phyloP scores from a whole-genome alignment of 2,888 invertebrate species.

The Fragum whitleyi region DNA sequence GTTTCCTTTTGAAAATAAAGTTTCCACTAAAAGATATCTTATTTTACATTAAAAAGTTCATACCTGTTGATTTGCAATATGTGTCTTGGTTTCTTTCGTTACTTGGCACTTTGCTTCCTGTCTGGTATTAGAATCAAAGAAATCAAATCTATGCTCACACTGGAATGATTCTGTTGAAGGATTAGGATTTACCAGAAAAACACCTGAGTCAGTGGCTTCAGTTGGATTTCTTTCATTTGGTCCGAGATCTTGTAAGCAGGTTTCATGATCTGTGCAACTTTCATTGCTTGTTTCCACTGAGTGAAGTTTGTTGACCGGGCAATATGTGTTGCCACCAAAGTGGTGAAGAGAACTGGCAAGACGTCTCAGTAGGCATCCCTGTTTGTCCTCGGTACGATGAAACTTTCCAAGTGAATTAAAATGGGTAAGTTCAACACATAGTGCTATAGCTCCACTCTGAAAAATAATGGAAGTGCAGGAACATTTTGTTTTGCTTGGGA shows the following conservation, averaged over 20 bases:
- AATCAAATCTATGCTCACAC: not conserved
- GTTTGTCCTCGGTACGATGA: not conserved
- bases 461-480: not conserved
- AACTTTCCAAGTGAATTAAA: not conserved
- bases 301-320: not conserved
- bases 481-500: too few species aligned
- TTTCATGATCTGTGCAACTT: not conserved
- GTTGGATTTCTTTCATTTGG: not conserved
- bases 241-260: not conserved
- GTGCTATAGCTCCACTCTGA: constrained; percentile 67
- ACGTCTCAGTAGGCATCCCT: constrained; percentile 5
- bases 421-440: constrained; percentile 61
- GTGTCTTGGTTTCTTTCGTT: not conserved
- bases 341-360: constrained; percentile 2
- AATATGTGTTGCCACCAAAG: not conserved
- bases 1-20: too few species aligned
- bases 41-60: too few species aligned
- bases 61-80: not conserved
- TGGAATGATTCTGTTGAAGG: not conserved
- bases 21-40: too few species aligned
- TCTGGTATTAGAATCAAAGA: not conserved
- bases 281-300: not conserved
- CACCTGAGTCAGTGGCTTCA: not conserved
- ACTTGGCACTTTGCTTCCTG: not conserved
- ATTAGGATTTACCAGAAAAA: not conserved